Conservation (phyloP, 2,797 vertebrate genomes). For the Microhierax caerulescens region DNA sequence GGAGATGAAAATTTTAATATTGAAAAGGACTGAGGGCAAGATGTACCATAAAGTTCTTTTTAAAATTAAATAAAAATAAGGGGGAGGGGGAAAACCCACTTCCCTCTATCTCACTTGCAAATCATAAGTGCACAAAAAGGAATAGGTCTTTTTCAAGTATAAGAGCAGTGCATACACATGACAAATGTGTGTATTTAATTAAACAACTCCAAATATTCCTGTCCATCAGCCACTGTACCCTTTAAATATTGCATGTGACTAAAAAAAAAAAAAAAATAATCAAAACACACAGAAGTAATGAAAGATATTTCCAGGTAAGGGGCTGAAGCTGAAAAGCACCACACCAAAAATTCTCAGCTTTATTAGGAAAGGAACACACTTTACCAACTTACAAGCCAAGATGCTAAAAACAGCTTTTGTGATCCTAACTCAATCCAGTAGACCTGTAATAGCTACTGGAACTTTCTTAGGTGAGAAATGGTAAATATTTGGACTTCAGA, state of each 20-base stretch:
- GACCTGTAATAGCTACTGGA: background rate
- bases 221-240: background rate
- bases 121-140: background rate
- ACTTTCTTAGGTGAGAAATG: background rate
- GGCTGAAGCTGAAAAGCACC: background rate
- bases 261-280: background rate
- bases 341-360: background rate
- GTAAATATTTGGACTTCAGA: background rate
- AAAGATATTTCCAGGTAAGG: background rate
- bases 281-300: background rate
- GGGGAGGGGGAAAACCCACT: background rate
- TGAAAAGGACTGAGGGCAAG: background rate
- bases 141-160: background rate
- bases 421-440: background rate
- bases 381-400: background rate
- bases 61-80: background rate
- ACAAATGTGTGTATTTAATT: background rate
- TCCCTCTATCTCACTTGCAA: background rate
- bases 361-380: background rate
- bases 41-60: background rate
- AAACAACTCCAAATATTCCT: background rate
- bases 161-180: background rate
- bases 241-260: background rate
- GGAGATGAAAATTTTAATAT: background rate
- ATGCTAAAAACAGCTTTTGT: background rate